Evolutionary conservation across 2,113 vertebrate species (phyloP), one percentile per base, ranked within the genome.

Genomic region (Acanthochromis polyacanthus): DNA sequence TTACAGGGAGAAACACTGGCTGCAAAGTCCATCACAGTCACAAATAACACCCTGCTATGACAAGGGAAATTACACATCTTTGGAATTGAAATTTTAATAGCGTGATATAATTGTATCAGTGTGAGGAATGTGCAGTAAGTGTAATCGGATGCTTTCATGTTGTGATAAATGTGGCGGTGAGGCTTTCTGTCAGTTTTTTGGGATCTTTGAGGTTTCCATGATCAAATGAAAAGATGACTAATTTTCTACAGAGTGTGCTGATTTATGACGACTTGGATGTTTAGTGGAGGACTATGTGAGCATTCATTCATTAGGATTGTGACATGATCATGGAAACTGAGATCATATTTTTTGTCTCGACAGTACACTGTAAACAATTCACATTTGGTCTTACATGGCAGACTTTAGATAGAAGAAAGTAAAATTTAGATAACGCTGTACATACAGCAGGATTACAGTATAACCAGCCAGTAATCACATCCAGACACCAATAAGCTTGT

Each of bases 1-100:
- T 94, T 93, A 94, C 91, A 94, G 93, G 91, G 88, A 60, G 48
- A 78, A 71, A 78, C 70, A 65, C 79, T 67, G 77, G 81, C 88
- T 76, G 68, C 86, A 88, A 90, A 91, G 89, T 92, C 91, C 89
- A 84, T 91, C 92, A 90, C 86, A 62, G 87, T 88, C 87, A 81
- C 82, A 92, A 94, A 94, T 94, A 88, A 93, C 90, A 93, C 43
- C 88, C 88, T 93, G 79, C 87, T 80, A 71, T 87, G 81, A 85
- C 87, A 88, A 80, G 79, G 83, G 62, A 92, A 93, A 94, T 92
- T 89, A 92, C 88, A 92, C 38, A 53, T 89, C 81, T 82, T 85
- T 83, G 83, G 73, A 73, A 91, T 82, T 83, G 72, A 82, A 86
- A 80, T 87, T 80, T 85, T 86, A 89, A 87, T 84, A 32, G 67